These are phyloP conservation scores for Yponomeuta malinellus DNA, from an alignment of 2,888 invertebrate genomes.

Conservation along the genomic window DNA sequence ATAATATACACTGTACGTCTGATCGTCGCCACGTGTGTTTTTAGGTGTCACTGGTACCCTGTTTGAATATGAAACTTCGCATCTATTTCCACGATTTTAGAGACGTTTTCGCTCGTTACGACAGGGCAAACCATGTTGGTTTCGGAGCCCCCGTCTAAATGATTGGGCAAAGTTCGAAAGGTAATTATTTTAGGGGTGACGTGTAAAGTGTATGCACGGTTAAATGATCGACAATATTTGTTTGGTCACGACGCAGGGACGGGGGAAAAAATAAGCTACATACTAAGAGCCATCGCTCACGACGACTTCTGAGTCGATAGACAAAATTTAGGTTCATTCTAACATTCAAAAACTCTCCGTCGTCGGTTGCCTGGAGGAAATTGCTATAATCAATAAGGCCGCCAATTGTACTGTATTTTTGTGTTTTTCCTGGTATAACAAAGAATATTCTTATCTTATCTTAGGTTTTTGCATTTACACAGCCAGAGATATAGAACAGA, in stretches of 20 bases:
- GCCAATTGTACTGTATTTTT: too few species aligned
- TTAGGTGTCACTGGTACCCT: not conserved
- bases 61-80: not conserved
- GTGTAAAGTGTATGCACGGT: constrained; percentile 10
- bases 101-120: not conserved
- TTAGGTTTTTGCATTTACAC: too few species aligned
- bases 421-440: too few species aligned
- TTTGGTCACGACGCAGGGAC: not conserved
- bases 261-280: too few species aligned
- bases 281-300: too few species aligned
- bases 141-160: constrained; percentile 21
- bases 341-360: too few species aligned
- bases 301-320: not conserved
- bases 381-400: too few species aligned
- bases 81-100: not conserved
- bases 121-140: not conserved
- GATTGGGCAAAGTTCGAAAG: constrained; percentile 22
- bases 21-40: constrained; percentile 22
- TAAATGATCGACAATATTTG: constrained; percentile 13
- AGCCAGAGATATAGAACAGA: too few species aligned
- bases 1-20: constrained; percentile 5
- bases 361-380: too few species aligned
- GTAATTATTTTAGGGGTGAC: constrained; percentile 21
- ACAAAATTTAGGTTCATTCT: too few species aligned
- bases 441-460: too few species aligned